These are phyloP conservation scores for Nycticryphes semicollaris DNA, from an alignment of 2,113 vertebrate genomes.

Conservation along the genomic window DNA sequence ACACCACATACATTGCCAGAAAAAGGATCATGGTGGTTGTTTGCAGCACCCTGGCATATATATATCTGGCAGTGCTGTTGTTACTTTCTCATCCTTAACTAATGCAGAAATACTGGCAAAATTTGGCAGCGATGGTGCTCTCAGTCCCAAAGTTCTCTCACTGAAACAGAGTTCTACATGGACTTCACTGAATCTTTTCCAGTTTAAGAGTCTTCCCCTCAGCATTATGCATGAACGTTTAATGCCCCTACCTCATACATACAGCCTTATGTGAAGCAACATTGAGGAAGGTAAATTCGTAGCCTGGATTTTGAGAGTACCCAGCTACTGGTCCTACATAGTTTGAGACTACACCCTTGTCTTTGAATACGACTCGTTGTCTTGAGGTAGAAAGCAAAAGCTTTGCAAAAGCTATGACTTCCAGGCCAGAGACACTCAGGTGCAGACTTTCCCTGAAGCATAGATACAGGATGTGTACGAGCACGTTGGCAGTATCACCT, in stretches of 20 bases:
- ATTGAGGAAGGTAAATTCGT: neutral
- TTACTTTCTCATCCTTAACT: neutral
- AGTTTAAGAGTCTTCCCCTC: neutral
- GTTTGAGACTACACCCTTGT: neutral
- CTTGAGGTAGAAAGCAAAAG: neutral
- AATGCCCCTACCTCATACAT: neutral
- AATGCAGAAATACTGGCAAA: neutral
- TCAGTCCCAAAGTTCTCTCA: neutral
- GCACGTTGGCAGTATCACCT: neutral
- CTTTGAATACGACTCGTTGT: neutral
- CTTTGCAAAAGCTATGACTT: neutral
- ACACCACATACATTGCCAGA: rapidly evolving
- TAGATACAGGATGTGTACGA: neutral
- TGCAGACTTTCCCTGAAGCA: neutral
- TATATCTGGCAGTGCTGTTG: neutral
- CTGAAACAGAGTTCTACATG: neutral
- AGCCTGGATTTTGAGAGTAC: neutral
- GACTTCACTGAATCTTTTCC: neutral
- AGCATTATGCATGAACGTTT: neutral
- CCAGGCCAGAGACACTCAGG: neutral
- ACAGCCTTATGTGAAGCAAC: rapidly evolving
- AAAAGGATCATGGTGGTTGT: neutral
- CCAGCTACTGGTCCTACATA: rapidly evolving
- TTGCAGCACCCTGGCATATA: neutral
- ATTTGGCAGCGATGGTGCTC: rapidly evolving